phyloP scores from a whole-genome alignment of 1,140 invertebrate genomes.

The Brachystomella parvula region DNA sequence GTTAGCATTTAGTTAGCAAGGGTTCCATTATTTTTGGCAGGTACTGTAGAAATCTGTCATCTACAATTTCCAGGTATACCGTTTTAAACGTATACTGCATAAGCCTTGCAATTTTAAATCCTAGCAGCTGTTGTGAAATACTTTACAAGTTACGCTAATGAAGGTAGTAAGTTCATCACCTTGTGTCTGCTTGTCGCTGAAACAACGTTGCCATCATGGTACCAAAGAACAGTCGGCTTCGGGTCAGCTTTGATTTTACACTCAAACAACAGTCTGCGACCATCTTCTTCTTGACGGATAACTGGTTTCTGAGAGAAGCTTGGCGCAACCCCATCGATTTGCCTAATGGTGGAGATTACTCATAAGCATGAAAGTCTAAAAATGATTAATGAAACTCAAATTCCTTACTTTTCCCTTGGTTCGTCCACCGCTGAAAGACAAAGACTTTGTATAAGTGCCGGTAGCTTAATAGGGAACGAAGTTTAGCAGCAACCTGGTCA shows the following conservation, averaged over 20 bases:
- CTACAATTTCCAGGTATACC: too few species aligned
- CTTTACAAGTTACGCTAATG: too few species aligned
- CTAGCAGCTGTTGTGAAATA: too few species aligned
- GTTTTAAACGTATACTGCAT: too few species aligned
- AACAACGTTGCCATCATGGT: constrained; percentile 71
- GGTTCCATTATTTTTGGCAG: too few species aligned
- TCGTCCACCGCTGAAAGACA: constrained; percentile 66
- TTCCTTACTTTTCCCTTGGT: constrained; percentile 70
- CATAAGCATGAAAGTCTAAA: background rate
- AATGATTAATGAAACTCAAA: constrained; percentile 12
- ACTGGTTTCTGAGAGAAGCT: constrained; percentile 95
- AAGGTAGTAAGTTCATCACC: too few species aligned
- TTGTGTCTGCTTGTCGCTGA: constrained; percentile 70
- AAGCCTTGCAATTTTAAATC: too few species aligned
- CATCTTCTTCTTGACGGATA: constrained; percentile 93
- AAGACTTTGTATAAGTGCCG: background rate
- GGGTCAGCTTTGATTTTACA: constrained; percentile 92
- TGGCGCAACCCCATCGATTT: constrained; percentile 93
- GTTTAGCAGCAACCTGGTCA: background rate
- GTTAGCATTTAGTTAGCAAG: too few species aligned
- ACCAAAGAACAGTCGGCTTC: constrained; percentile 82
- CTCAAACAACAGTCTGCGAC: constrained; percentile 89
- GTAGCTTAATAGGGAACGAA: background rate
- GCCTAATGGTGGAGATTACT: constrained; percentile 51
- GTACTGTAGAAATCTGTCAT: too few species aligned